Conservation (phyloP, 2,888 invertebrate genomes). For the Galerucella calmariensis region DNA sequence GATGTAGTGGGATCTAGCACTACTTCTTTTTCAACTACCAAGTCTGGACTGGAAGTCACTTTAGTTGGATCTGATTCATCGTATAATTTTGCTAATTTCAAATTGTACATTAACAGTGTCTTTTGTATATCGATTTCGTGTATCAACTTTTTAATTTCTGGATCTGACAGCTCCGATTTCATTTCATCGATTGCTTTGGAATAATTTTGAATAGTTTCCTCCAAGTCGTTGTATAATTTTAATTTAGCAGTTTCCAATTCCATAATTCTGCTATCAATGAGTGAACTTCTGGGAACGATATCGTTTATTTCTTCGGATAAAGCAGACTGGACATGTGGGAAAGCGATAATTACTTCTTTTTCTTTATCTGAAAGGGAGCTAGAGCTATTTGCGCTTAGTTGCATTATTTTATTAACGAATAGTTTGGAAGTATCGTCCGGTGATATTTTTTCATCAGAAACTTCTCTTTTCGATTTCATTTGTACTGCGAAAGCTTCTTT, state of each 20-base stretch:
- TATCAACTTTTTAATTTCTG: constrained; percentile 46
- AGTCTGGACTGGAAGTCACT: neutral
- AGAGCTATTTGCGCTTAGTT: neutral
- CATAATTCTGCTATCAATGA: constrained; percentile 43
- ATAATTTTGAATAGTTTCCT: constrained; percentile 41
- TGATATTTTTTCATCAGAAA: neutral
- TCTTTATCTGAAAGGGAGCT: neutral
- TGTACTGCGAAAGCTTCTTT: neutral
- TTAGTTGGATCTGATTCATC: constrained; percentile 8
- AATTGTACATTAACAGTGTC: constrained; percentile 46
- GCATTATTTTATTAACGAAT: neutral
- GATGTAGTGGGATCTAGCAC: neutral
- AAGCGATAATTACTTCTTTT: neutral
- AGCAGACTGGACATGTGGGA: constrained; percentile 1
- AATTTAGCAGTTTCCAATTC: constrained; percentile 46
- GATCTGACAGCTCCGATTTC: constrained; percentile 42
- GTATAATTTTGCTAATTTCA: constrained; percentile 39
- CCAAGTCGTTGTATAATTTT: constrained; percentile 43
- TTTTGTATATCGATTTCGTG: constrained; percentile 51
- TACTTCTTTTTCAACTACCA: neutral
- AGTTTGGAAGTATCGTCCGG: neutral
- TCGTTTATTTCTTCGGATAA: constrained; percentile 31
- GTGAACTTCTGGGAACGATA: neutral
- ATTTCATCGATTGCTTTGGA: constrained; percentile 45
- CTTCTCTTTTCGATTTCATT: neutral